These are phyloP conservation scores for Orientallactaga sibirica DNA, from an alignment of 2,797 vertebrate genomes.

Conservation along the genomic window DNA sequence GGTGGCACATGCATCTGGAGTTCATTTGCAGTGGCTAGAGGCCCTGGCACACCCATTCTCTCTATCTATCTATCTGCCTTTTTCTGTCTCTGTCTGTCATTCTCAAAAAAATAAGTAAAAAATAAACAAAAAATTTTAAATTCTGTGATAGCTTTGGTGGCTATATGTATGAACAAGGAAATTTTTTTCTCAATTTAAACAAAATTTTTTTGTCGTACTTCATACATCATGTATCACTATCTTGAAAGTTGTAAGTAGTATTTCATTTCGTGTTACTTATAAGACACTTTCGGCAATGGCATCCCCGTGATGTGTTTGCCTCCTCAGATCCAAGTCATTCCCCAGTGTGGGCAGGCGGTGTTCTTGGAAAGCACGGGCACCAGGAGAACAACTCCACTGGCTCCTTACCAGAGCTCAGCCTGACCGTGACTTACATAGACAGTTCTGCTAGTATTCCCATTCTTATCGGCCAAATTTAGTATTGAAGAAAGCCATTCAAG, in stretches of 20 bases:
- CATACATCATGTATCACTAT: neutral
- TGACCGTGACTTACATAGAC: neutral
- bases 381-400: neutral
- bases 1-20: too few relatives aligned
- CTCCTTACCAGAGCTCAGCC: neutral
- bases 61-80: too few relatives aligned
- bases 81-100: too few relatives aligned
- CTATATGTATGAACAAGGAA: neutral
- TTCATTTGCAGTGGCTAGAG: too few relatives aligned
- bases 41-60: too few relatives aligned
- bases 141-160: neutral
- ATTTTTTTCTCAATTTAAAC: slow-evolving; percentile 6
- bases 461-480: neutral
- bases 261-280: slow-evolving; percentile 52
- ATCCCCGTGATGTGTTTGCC: neutral
- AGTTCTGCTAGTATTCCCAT: neutral
- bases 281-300: neutral
- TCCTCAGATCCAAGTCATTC: neutral
- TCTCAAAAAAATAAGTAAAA: too few relatives aligned
- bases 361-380: neutral
- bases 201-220: slow-evolving; percentile 35
- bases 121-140: too few relatives aligned
- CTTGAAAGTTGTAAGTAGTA: slow-evolving; percentile 11
- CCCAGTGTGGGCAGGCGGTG: neutral
- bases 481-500: neutral